Evolutionary conservation across 2,113 vertebrate genomes (phyloP).

Genomic region (Cyphomyrus discorhynchus): DNA sequence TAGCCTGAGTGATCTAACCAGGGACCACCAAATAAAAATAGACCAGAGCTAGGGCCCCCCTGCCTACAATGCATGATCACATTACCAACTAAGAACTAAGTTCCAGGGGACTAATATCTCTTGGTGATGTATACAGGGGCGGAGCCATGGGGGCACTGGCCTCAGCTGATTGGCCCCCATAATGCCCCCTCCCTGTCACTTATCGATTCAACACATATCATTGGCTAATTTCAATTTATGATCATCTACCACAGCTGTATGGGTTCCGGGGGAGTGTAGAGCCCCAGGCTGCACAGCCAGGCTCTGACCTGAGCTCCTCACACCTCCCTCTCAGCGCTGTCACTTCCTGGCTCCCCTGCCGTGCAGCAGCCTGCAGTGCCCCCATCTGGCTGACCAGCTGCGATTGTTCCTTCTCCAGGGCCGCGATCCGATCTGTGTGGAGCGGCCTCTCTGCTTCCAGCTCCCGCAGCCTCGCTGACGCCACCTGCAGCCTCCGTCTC

Average conservation of each 20-base stretch:
- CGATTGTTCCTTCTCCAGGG: slow-evolving; percentile 42
- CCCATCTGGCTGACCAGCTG: slow-evolving; percentile 53
- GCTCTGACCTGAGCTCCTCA: slow-evolving; percentile 51
- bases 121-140: background rate
- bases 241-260: background rate
- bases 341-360: slow-evolving; percentile 26
- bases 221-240: background rate
- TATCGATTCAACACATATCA: background rate
- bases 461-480: slow-evolving; percentile 44
- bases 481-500: slow-evolving; percentile 33
- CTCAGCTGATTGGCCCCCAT: background rate
- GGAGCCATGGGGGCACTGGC: background rate
- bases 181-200: background rate
- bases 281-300: background rate
- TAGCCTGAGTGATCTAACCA: background rate
- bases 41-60: background rate
- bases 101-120: background rate
- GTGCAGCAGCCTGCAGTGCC: slow-evolving; percentile 30
- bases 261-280: background rate
- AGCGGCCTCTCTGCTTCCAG: slow-evolving; percentile 41
- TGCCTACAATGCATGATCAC: background rate
- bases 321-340: slow-evolving; percentile 37
- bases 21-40: background rate
- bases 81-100: background rate
- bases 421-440: slow-evolving; percentile 33